Base-by-base conservation (phyloP, 2,888 invertebrate genomes). In the Euzophera pinguis region DNA sequence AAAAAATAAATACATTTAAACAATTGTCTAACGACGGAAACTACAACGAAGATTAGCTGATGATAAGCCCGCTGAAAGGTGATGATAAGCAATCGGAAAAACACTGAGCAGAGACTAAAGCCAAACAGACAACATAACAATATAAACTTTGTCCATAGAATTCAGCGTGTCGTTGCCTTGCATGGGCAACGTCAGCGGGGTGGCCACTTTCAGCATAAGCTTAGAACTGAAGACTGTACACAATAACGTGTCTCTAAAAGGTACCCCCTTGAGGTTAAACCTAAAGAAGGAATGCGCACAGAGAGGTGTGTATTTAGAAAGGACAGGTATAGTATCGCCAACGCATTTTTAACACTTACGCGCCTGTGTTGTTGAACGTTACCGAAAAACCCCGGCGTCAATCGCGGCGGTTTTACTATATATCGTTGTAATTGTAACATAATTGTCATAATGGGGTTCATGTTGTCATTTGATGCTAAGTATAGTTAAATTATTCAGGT, bases 261-360 rank as follows among this genome's bases (percentile, higher is more conserved):
- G 97, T 73, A 97, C 97, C 73, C 97, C 97, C 57, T 90, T 98
- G 70, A 92, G 96, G 72, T 92, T 97, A 76, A 94, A 94, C 85
- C 92, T 97, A 79, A 94, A 96, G 89, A 97, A 97, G 93, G 97
- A 97, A 92, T 98, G 97, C 92, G 94, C 96, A 84, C 95, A 95
- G 92, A 95, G 96, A 94, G 96, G 96, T 96, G 94, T 94, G 94
- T 94, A 92, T 92, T 91, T 92, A 85, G 88, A 88, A 89, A 88
- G 85, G 89, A 87, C 91, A 91, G 91, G 91, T 91, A 91, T 91
- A 83, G 91, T 91, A 91, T 91, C 91, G 90, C 90, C 91, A 89
- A 90, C 86, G 90, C 90, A 90, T 90, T 91, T 90, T 90, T 91
- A 91, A 91, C 91, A 84, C 87, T 90, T 79, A 70, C 69, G 73